A percentile compares a stretch with the other conserved stretches of the same genome.
phyloP scores from a whole-genome alignment of 2,797 vertebrate species.

The Falco rusticolus region DNA sequence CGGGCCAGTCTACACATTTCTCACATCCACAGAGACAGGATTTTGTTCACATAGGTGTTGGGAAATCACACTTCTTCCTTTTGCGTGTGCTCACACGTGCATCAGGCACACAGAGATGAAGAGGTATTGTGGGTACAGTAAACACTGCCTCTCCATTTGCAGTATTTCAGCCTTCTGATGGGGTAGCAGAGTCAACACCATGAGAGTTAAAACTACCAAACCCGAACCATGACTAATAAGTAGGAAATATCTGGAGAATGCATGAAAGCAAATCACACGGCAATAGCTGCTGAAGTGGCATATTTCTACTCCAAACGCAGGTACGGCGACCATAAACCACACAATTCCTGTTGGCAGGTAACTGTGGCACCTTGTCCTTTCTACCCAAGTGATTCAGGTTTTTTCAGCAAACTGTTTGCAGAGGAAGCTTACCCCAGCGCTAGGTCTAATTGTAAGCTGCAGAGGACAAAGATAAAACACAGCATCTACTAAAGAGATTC shows the following conservation, averaged over 20 bases:
- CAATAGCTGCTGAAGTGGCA: neutral
- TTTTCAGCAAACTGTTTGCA: neutral
- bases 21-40: neutral
- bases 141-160: neutral
- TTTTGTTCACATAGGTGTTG: neutral
- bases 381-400: neutral
- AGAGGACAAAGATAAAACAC: conserved; percentile 5
- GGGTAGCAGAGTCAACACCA: neutral
- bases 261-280: neutral
- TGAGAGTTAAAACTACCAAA: neutral
- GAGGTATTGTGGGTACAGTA: neutral
- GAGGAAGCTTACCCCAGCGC: neutral
- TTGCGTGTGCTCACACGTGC: neutral
- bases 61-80: neutral
- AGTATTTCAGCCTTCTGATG: neutral
- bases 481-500: neutral
- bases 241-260: conserved; percentile 34
- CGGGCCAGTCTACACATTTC: neutral
- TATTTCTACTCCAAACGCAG: neutral
- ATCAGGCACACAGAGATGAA: neutral
- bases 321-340: neutral
- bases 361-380: neutral
- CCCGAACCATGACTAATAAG: neutral
- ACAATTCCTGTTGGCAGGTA: neutral
- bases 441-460: neutral